Evolutionary conservation across 2,113 vertebrate species (phyloP), one percentile per base, ranked within the genome.

Genomic region (Melospiza georgiana): DNA sequence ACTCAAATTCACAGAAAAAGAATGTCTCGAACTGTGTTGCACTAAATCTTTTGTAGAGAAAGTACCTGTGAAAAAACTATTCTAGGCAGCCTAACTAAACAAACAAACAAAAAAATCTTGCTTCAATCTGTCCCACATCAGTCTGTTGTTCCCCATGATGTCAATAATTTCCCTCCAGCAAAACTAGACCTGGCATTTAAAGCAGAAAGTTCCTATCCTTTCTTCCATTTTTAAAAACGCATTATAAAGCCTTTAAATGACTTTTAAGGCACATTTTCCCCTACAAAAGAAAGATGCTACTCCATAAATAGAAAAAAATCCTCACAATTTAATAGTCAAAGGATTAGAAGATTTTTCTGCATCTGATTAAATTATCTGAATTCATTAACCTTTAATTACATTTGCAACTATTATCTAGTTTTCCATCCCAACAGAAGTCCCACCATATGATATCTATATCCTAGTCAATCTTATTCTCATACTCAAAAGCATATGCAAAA

Each of bases 361-460:
- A 31, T 84, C 55, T 51, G 35, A 95, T 89, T 57, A 94, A 87
- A 74, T 87, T 65, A 94, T 77, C 51, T 74, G 79, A 94, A 95
- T 97, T 88, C 91, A 94, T 94, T 95, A 96, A 90, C 79, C 72
- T 95, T 95, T 92, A 96, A 92, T 76, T 67, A 43, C 23, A 88
- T 74, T 94, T 93, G 83, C 79, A 80, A 59, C 61, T 71, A 86
- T 84, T 93, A 93, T 77, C 46, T 81, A 63, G 57, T 71, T 92
- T 57, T 87, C 44, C 65, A 84, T 77, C 73, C 80, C 52, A 89
- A 78, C 83, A 95, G 85, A 96, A 97, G 94, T 75, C 48, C 65
- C n/a, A 81, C 90, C 91, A 90, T 95, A 93, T 93, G 92, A 95
- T 44, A 73, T 84, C 80, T 94, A 52, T 78, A 79, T 25, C 43